Conservation (phyloP, 2,113 vertebrate species). For the Mixornis gularis region DNA sequence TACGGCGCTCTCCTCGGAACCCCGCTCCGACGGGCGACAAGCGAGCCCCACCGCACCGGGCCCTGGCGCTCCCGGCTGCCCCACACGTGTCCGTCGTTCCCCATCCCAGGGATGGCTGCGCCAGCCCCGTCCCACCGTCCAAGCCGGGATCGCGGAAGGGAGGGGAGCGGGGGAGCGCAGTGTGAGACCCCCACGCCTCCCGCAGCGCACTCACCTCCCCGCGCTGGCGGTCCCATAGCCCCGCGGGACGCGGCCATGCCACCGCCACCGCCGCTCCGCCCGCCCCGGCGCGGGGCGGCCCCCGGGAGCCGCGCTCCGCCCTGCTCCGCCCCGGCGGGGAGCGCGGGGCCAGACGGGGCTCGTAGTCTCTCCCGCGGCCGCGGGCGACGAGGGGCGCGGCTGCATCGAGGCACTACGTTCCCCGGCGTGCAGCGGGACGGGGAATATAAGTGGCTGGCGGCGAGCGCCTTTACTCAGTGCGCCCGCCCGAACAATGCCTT, state of each 20-base stretch:
- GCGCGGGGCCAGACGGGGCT: slow-evolving; percentile 12
- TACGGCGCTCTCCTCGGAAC: not conserved
- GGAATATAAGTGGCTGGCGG: slow-evolving; percentile 8
- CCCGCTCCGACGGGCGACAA: not conserved
- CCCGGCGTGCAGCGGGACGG: slow-evolving; percentile 52
- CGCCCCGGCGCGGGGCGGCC: not conserved
- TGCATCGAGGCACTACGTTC: slow-evolving; percentile 36
- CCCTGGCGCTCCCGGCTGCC: not conserved
- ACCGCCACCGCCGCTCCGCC: not conserved
- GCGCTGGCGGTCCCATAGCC: accelerated
- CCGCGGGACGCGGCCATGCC: not conserved
- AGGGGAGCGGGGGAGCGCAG: not conserved
- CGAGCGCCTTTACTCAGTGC: slow-evolving; percentile 18
- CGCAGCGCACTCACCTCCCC: not conserved
- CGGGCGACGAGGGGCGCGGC: not conserved
- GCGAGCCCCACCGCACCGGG: not conserved
- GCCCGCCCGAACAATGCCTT: slow-evolving; percentile 52
- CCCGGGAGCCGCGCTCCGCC: not conserved
- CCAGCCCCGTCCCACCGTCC: not conserved
- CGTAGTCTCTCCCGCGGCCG: not conserved
- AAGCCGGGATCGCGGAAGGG: too few relatives aligned
- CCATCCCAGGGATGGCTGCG: not conserved
- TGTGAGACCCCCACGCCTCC: accelerated
- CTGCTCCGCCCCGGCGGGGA: not conserved
- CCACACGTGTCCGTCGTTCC: not conserved